Evolutionary conservation across 2,113 vertebrate species (phyloP).

Genomic region (Camelus bactrianus): DNA sequence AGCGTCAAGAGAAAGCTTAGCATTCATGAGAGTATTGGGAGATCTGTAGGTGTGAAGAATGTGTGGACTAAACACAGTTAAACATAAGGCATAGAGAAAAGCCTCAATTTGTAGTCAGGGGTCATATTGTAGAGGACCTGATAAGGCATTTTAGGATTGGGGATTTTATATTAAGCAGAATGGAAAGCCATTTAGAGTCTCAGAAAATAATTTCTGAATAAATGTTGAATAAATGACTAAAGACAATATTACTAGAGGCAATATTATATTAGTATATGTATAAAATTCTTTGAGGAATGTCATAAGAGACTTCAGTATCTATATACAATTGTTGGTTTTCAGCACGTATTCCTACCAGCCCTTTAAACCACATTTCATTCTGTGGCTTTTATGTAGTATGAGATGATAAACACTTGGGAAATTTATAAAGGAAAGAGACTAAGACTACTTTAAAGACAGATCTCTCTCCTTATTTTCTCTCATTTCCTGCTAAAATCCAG

Average conservation of each 20-base stretch:
- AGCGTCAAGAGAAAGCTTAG: not conserved
- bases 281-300: not conserved
- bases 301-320: not conserved
- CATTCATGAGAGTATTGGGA: not conserved
- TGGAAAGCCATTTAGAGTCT: not conserved
- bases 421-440: not conserved
- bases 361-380: constrained; percentile 20
- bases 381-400: not conserved
- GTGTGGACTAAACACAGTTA: not conserved
- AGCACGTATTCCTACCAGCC: not conserved
- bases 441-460: not conserved
- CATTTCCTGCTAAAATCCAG: not conserved
- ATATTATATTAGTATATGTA: not conserved
- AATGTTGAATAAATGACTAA: not conserved
- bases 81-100: not conserved
- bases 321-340: not conserved
- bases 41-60: not conserved
- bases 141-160: not conserved
- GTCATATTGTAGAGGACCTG: not conserved
- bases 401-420: not conserved
- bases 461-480: not conserved
- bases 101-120: not conserved
- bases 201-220: not conserved
- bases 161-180: not conserved
- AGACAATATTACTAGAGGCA: not conserved